Conservation (phyloP, 2,113 vertebrate species). For the Myanophis thanlyinensis region DNA sequence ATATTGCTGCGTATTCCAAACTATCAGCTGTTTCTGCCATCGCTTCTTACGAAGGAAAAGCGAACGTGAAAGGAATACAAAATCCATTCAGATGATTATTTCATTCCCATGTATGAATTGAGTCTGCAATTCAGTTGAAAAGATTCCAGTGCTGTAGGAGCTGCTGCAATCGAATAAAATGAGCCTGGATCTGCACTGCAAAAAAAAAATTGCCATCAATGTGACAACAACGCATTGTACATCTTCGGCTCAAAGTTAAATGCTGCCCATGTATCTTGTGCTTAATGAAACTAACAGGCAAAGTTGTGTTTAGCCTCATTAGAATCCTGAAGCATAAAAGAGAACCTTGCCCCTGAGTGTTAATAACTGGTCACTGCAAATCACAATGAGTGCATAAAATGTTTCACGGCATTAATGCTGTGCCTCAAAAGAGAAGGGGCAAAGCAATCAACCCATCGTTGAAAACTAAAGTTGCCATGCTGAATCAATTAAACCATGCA, state of each 20-base stretch:
- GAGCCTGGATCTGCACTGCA: background rate
- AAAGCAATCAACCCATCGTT: background rate
- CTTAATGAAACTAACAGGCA: background rate
- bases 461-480: conserved; percentile 24
- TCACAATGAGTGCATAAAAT: conserved; percentile 1
- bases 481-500: conserved; percentile 16
- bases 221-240: background rate
- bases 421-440: background rate
- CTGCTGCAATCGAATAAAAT: background rate
- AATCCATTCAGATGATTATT: background rate
- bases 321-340: background rate
- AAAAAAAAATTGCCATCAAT: background rate
- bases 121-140: background rate
- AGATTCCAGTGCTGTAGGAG: background rate
- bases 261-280: background rate
- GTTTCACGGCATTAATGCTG: background rate
- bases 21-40: too few species aligned
- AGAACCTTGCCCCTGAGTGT: background rate
- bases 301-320: background rate
- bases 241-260: background rate
- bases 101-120: background rate
- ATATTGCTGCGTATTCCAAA: background rate
- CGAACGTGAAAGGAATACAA: background rate
- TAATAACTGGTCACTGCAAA: conserved; percentile 4
- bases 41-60: background rate